These are phyloP conservation scores for Tachina fera DNA, from an alignment of 2,888 invertebrate species.

Conservation along the genomic window DNA sequence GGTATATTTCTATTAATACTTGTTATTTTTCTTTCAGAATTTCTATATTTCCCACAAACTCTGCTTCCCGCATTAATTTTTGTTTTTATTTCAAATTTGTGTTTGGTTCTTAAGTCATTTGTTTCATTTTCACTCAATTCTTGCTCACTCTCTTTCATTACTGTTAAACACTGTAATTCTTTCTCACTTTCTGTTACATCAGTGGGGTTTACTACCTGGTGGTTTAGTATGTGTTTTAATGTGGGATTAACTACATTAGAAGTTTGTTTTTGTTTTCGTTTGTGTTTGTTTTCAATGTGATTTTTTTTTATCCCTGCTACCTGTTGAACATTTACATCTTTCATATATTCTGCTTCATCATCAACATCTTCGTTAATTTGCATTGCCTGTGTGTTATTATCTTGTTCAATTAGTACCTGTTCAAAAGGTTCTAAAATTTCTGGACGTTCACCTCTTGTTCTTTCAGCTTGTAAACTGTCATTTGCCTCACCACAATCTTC, in stretches of 20 bases:
- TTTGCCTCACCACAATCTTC: slow-evolving; percentile 43
- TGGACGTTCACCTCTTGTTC: background rate
- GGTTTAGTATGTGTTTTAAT: background rate
- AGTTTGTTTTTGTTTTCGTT: background rate
- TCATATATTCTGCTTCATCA: slow-evolving; percentile 25
- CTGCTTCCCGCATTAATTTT: background rate
- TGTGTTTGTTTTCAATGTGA: slow-evolving; percentile 17
- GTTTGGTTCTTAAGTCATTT: background rate
- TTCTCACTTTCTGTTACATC: slow-evolving; percentile 14
- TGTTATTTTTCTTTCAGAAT: background rate
- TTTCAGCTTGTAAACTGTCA: slow-evolving; percentile 3
- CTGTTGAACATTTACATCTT: slow-evolving; percentile 19
- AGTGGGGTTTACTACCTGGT: background rate
- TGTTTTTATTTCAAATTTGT: background rate
- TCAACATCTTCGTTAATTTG: slow-evolving; percentile 24
- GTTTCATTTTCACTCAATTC: background rate
- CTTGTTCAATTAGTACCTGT: slow-evolving; percentile 68
- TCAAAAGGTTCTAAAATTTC: slow-evolving; percentile 67
- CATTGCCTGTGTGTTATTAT: slow-evolving; percentile 11
- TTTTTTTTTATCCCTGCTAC: background rate
- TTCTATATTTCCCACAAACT: background rate
- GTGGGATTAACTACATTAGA: background rate
- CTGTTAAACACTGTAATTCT: background rate
- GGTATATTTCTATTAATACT: background rate
- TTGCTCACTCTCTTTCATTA: background rate